Evolutionary conservation across 2,113 vertebrate genomes (phyloP).

Genomic region (Percina caprodes): DNA sequence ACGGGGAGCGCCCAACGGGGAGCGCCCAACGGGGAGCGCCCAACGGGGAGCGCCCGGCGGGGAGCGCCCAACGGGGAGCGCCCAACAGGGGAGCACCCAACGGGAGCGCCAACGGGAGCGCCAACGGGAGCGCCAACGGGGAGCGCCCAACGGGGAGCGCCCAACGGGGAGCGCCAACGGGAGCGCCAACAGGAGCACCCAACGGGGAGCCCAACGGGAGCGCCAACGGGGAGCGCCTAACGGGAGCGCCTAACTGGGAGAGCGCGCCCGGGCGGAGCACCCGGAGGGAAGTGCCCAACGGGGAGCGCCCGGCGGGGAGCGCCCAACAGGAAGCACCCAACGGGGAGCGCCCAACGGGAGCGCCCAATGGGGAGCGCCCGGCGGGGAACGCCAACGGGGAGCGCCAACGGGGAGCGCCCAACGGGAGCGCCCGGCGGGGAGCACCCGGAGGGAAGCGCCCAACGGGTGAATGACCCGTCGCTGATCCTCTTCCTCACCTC

Average conservation of each 20-base stretch:
- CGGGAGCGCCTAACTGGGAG: too few species aligned
- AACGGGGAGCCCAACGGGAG: too few species aligned
- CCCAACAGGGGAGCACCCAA: too few species aligned
- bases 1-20: too few species aligned
- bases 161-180: too few species aligned
- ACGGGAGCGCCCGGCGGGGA: too few species aligned
- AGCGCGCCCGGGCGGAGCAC: too few species aligned
- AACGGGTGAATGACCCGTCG: accelerated
- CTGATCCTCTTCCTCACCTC: slow-evolving; percentile 83
- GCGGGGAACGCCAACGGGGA: accelerated
- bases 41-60: accelerated
- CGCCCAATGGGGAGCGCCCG: too few species aligned
- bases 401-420: too few species aligned
- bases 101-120: accelerated
- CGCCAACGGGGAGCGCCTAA: too few species aligned
- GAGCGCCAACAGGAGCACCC: accelerated
- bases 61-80: too few species aligned
- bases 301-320: accelerated
- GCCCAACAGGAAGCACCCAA: accelerated
- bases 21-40: accelerated
- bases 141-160: too few species aligned
- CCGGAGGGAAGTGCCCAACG: accelerated
- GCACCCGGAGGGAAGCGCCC: accelerated
- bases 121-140: accelerated
- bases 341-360: accelerated